Base-by-base conservation (phyloP, 2,797 vertebrate genomes). In the Columba guinea region DNA sequence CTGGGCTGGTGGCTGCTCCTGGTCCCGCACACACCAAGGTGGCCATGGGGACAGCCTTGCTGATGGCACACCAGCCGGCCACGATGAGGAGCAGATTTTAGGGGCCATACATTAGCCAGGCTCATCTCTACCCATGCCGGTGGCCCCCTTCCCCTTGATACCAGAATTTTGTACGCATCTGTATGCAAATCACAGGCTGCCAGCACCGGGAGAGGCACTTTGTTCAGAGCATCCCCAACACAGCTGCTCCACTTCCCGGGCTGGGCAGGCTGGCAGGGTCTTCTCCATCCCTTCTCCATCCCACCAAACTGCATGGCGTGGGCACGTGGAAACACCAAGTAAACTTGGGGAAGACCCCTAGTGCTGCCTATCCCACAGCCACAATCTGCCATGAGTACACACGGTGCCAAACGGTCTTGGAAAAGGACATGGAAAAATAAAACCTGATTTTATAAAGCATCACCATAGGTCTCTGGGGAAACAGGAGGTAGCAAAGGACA, bases 151-250 rank as follows among this genome's bases (percentile, higher is more conserved):
- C 87, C 94, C 93, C 75, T 84, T 92, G 4, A 10, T 1, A 7
- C 13, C 84, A 90, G 95, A 93, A 94, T 97, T 97, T 87, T 91
- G 95, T 90, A 97, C 95, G 98, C 99, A 99, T 99, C 98, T 99
- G 98, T 99, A 99, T 99, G 99, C 98, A 99, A 99, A 99, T 99
- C 48, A 37, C 95, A 96, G 96, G 95, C 97, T 97, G 98, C 60
- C 87, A 24, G 94, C 94, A 84, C 84, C 22, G 30, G 41, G 74
- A 87, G 87, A 77, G 44, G 58, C 69, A 93, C 83, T 95, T 96
- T 95, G 85, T 96, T 96, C 60, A 4, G 85, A 87, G 90, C 84
- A 87, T 79, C 87, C 69, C 34, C 37, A 2, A 68, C 81, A 80
- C 95, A 93, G 94, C 94, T 96, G 94, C 84, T 58, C 46, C 2